Base-by-base conservation (phyloP, 2,113 vertebrate genomes). In the Semicossyphus pulcher region DNA sequence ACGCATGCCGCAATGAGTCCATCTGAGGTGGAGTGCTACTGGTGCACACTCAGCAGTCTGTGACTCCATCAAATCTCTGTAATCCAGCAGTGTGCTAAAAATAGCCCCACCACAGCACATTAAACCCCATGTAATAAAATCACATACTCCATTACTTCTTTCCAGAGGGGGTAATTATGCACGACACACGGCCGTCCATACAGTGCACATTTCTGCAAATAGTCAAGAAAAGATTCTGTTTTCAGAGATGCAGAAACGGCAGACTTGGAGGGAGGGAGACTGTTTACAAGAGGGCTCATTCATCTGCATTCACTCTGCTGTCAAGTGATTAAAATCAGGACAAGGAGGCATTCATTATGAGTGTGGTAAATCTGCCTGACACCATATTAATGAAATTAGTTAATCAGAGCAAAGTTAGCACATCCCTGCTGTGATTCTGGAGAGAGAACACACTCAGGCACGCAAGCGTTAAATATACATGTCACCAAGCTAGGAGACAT, bases 11-110 rank as follows among this genome's bases (percentile, higher is more conserved):
- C 85, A 86, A 78, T 66, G 77, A 77, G 56, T 61, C 85, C 75
- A 70, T 83, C 45, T 58, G 74, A 82, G 69, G 71, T 56, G 66
- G 73, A 86, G 60, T 44, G 80, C 78, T 80, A 34, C 75, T 60
- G 63, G 71, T 88, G 90, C 89, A 86, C 78, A 69, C 86, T 91
- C 90, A 88, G 91, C 89, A 88, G 59, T 82, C 70, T 83, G 76
- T 28, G 56, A 78, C 78, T 88, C 80, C 83, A 81, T 89, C 84
- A 88, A 78, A 85, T 86, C 72, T 83, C 53, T 53, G 83, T 81
- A 80, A 88, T 81, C 77, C 83, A 78, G 66, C 67, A 15, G 76
- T 2, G 73, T 6, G 74, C 86, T 89, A 86, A 83, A 88, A 86
- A 92, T 90, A 92, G 89, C 15, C 2, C 29, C 63, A 69, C 66